Base-by-base conservation (phyloP, 2,113 vertebrate species). In the Thryonomys swinderianus region DNA sequence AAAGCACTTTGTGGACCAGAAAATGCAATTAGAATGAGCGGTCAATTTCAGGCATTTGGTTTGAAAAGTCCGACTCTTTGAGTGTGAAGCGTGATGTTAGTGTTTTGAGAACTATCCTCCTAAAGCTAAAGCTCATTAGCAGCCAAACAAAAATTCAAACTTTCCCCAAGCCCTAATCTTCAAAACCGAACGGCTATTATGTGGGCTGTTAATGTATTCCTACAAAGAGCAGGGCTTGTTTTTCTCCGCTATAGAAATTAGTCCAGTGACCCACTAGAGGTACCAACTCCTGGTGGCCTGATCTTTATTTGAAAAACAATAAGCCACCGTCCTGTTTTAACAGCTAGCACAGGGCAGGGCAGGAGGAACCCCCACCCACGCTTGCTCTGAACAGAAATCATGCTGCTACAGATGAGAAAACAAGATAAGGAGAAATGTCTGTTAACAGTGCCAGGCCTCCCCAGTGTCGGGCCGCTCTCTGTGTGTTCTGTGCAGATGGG, bases 321-420 rank as follows among this genome's bases (percentile, higher is more conserved):
- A 74, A 95, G 89, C 74, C 83, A 87, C 48, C 18, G 66, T 90
- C 66, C 74, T 88, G 87, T 96, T 97, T 96, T 85, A 97, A 96
- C 94, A 97, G 96, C 81, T n/a, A 96, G 71, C 37, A 66, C 2
- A 79, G 97, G 86, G 89, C 83, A 84, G 91, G 91, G 91, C 94
- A 89, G 88, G 91, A 97, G 97, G 96, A 97, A 93, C 93, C 81
- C 91, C 95, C 95, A 90, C 97, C 96, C 91, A 97, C 93, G 57
- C 95, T 57, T 81, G 83, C 86, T 91, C 85, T 82, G 95, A 94
- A 83, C 89, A 94, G 93, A 94, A 94, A 82, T n/a, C 12, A 0
- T n/a, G 76, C 73, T 74, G 96, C 91, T 85, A 85, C 81, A 0
- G 94, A 97, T 96, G 93, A 88, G 87, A 96, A 97, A 97, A 95